Evolutionary conservation across 2,888 invertebrate genomes (phyloP), one percentile per base, ranked within the genome.

Genomic region (Lissonota sp.): DNA sequence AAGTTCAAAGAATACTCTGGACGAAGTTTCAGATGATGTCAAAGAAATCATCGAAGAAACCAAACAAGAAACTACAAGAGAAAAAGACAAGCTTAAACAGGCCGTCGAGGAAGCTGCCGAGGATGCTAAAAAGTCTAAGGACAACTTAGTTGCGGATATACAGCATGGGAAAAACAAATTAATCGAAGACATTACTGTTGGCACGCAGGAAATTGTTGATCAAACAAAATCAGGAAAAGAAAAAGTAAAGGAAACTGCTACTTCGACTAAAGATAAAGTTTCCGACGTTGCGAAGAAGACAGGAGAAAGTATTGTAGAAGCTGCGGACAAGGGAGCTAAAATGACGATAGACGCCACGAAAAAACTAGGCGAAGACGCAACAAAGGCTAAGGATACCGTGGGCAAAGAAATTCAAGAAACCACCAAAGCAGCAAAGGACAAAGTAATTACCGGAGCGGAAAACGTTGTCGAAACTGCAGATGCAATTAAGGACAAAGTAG

Each of bases 401-500:
- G 79, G 72, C 0, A 85, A 87, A 62, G 84, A 85, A 72, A 79
- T 84, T 7, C 71, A 84, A 49, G 84, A 62, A 37, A 70, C 55
- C 10, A 44, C 66, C 16, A 80, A 73, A 71, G 83, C 78, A n/a
- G 60, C 44, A 8, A 53, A 66, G 42, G 64, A 51, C 10, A 37
- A 67, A 57, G 8, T 66, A 8, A 51, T 55, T 6, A 14, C 53
- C 5, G 80, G 83, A 4, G 93, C 93, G 87, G 94, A 94, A 40
- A 89, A 93, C 0, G 64, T 60, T 12, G 46, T 40, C 10, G 82
- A 80, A 14, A 40, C 74, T 1, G 77, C 40, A 1, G 82, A 83
- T 12, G 74, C 74, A 44, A 60, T 79, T 6, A 82, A 82, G 60
- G 79, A 83, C 12, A 79, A 83, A 69, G 81, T 26, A 5, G 49